Base-by-base conservation (phyloP, 2,888 invertebrate genomes). In the Drosophila pegasa region DNA sequence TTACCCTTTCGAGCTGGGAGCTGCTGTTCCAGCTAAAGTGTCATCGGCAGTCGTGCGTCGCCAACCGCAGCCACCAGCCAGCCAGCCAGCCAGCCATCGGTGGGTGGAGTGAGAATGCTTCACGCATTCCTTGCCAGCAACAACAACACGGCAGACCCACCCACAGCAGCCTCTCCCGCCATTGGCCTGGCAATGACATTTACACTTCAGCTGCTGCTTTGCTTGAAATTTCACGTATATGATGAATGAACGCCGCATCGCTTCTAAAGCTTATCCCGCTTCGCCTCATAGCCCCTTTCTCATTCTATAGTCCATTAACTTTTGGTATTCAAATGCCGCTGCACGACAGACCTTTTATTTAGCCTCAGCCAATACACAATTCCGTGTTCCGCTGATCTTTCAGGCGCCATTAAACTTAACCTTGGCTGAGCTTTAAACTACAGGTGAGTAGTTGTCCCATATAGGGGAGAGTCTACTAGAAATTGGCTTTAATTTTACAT, bases 151-250 rank as follows among this genome's bases (percentile, higher is more conserved):
- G 9, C 31, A 33, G 12, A 2, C 16, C 18, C 18, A 6, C 29
- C 18, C 38, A 6, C 16, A n/a, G 9, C 16, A 12, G 29, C 20
- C 22, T 10, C 25, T 38, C n/a, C 10, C 14, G 1, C 20, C 31
- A 18, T 16, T 3, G 18, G 35, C 2, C 40, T 88, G 87, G 74
- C 83, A 88, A 79, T 86, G 83, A 82, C 88, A 86, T 83, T 83
- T 88, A 83, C 83, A 83, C 83, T 83, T 88, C 87, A 79, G 74
- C 77, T 79, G 80, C 86, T 73, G 69, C 65, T 86, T 71, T 64
- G 72, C 75, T 73, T 75, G 35, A 60, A 73, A 86, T 56, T 67
- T 67, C 77, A 67, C 61, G 63, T 52, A 68, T 71, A 88, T 84
- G 84, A 84, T 88, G 85, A 84, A 84, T 88, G 89, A 87, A 73